Conservation (phyloP, 1,140 invertebrate genomes). For the Cotesia typhae region DNA sequence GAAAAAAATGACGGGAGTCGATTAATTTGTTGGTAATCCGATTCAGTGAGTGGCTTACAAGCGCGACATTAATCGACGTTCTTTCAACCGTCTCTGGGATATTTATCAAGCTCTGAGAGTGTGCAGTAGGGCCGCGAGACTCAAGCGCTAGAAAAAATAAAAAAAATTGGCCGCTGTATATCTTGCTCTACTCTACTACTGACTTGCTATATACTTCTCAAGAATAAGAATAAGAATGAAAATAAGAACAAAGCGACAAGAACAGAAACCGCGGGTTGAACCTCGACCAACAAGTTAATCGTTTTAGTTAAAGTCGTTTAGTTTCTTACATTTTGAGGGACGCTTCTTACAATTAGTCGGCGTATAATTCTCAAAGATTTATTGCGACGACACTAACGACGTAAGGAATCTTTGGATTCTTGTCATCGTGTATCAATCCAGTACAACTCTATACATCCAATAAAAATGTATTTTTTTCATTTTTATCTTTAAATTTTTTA, state of each 20-base stretch:
- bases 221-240: slow-evolving; percentile 31
- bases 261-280: slow-evolving; percentile 15
- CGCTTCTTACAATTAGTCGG: slow-evolving; percentile 62
- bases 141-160: neutral
- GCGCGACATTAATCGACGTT: slow-evolving; percentile 40
- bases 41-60: slow-evolving; percentile 35
- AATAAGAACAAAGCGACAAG: slow-evolving; percentile 29
- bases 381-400: slow-evolving; percentile 39
- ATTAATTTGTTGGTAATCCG: slow-evolving; percentile 22
- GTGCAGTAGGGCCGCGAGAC: slow-evolving; percentile 20
- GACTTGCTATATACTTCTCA: neutral
- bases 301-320: slow-evolving; percentile 50
- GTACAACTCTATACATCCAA: neutral
- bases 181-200: too few species aligned
- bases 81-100: slow-evolving; percentile 32
- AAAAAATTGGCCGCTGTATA: too few species aligned
- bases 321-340: slow-evolving; percentile 45
- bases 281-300: slow-evolving; percentile 58
- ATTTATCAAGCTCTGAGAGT: slow-evolving; percentile 35
- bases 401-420: slow-evolving; percentile 15
- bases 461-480: neutral
- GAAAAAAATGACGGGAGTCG: neutral
- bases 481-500: too few species aligned
- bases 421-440: slow-evolving; percentile 6
- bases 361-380: slow-evolving; percentile 63